These are phyloP conservation scores for Dolichotis patagonum DNA, from an alignment of 2,113 vertebrate genomes.

Conservation along the genomic window DNA sequence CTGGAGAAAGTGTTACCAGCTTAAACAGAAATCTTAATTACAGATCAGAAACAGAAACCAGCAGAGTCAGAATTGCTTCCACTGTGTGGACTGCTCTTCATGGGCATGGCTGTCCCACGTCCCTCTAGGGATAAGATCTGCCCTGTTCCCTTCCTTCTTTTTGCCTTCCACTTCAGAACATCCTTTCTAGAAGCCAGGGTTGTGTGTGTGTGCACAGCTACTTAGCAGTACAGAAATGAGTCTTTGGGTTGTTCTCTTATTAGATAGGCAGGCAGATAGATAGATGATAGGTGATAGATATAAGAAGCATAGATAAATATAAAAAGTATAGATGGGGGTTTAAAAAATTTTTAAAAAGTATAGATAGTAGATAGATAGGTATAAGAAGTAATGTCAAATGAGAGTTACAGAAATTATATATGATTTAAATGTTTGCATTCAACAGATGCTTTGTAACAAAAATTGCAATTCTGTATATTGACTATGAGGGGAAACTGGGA, in stretches of 20 bases:
- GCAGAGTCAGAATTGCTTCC: neutral
- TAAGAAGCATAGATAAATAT: neutral
- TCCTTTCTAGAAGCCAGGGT: neutral
- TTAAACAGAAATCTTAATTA: constrained; percentile 85
- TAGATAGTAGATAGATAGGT: neutral
- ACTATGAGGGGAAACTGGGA: neutral
- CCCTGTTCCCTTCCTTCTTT: neutral
- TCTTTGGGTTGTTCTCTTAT: neutral
- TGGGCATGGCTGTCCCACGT: neutral
- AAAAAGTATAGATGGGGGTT: neutral
- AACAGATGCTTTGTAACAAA: neutral
- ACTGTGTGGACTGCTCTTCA: neutral
- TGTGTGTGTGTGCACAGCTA: neutral
- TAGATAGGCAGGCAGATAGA: neutral
- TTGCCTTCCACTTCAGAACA: neutral
- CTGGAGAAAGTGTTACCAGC: constrained; percentile 72
- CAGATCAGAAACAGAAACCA: constrained; percentile 76
- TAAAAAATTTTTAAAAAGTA: too few species aligned
- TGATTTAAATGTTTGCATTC: constrained; percentile 44
- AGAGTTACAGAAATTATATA: neutral
- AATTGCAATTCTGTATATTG: neutral
- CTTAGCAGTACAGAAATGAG: neutral
- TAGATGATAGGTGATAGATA: neutral
- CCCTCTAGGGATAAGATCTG: neutral
- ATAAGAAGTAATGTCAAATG: constrained; percentile 25